Conservation (phyloP, 2,888 invertebrate species). For the Phyllotreta striolata region DNA sequence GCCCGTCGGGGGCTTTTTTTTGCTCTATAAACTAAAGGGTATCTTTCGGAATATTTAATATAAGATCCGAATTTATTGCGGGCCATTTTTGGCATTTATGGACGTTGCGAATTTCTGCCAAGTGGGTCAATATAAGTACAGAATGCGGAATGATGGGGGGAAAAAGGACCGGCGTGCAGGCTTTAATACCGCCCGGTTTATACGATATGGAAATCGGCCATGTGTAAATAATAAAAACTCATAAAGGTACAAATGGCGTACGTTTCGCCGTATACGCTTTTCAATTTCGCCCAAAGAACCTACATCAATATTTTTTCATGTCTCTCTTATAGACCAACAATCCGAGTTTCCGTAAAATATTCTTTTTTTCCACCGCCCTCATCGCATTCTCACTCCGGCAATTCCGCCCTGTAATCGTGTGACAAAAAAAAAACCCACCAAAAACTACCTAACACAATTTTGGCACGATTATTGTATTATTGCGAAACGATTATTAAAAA, state of each 20-base stretch:
- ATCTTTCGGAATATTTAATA: constrained; percentile 11
- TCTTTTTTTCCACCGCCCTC: not conserved
- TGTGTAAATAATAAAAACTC: constrained; percentile 23
- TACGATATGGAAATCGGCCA: constrained; percentile 14
- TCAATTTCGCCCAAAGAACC: constrained; percentile 15
- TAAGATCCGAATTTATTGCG: constrained; percentile 15
- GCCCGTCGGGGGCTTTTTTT: not conserved
- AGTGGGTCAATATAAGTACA: constrained; percentile 18
- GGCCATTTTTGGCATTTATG: constrained; percentile 10
- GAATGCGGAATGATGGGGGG: constrained; percentile 13
- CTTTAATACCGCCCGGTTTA: constrained; percentile 18
- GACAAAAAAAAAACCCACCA: no score
- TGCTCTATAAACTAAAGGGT: constrained; percentile 2
- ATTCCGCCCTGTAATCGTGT: not conserved
- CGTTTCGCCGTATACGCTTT: not conserved
- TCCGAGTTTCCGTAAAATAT: not conserved
- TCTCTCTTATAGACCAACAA: constrained; percentile 1
- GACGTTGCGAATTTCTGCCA: constrained; percentile 8
- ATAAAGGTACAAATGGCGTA: constrained; percentile 12
- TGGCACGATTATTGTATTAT: not conserved
- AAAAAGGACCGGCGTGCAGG: constrained; percentile 7
- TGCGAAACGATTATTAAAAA: constrained; percentile 8
- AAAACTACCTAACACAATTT: no score
- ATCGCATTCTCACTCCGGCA: not conserved
- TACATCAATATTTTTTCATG: constrained; percentile 12